Base-by-base conservation (phyloP, 1,140 invertebrate genomes). In the Bombyx mandarina region DNA sequence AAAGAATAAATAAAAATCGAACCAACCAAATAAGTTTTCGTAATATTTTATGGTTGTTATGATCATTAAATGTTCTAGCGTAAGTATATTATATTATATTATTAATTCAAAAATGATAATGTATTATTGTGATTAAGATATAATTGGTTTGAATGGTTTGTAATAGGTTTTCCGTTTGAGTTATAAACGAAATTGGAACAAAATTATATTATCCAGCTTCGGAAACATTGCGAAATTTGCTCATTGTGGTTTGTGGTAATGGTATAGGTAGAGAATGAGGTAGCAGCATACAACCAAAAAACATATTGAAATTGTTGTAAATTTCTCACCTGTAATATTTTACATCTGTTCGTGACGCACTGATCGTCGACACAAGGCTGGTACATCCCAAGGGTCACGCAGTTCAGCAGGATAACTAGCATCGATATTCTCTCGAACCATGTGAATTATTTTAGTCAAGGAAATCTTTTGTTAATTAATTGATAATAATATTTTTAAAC, bases 381-480 rank as follows among this genome's bases (percentile, higher is more conserved):
- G 88, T 99, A 99, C 98, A 99, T 99, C 48, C 98, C 98, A 63
- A 99, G 90, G 0, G 99, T 99, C 52, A 99, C 93, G 89, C 99
- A 99, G 90, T 99, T 99, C 66, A 99, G 89, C 55, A 99, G 88
- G 71, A 99, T 99, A 22, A 99, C 97, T 88, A 98, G 90, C 95
- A 99, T 99, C 75, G 97, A 99, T 65, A 99, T 90, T 61, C 98
- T 92, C 90, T 99, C 99, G 90, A 99, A 99, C 98, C 98, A 99
- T 88, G 96, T 99, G 89, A 46, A 54, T 76, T 57, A 54, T 68
- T 58, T 73, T 46, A 86, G 90, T 95, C 94, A 95, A 95, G 93
- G 91, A 93, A 57, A 63, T 56, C 0, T 35, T 35, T 2, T 35
- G 26, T 35, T 35, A 35, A 35, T 35, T 35, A 35, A 5, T 35